Evolutionary conservation across 2,888 invertebrate species (phyloP), one percentile per base, ranked within the genome.

Genomic region (Helobdella robusta): DNA sequence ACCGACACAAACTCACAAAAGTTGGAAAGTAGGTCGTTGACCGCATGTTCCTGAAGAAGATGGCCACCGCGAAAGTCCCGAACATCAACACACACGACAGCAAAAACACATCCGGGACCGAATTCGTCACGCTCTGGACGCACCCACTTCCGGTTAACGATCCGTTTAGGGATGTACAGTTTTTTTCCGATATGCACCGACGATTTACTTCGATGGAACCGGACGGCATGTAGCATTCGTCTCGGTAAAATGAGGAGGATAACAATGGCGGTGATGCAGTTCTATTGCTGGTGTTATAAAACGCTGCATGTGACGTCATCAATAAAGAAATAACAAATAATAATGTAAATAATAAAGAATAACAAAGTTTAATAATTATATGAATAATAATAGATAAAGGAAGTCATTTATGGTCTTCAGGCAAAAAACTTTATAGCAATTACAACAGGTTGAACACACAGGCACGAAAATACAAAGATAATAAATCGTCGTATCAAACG

Each of bases 71-170:
- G 79, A 93, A 95, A 48, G 95, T 95, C 72, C 91, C 91, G 74
- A 89, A 78, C 80, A 93, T 93, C 68, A 94, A 83, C 70, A 94
- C 85, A 72, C 91, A 84, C 65, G 92, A 93, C 89, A 95, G 91
- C 68, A 94, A 85, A 82, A 89, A 92, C 70, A 93, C 89, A 80
- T 95, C 91, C 6, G 69, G 67, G 35, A 68, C 54, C 58, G 58
- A 25, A 11, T 67, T 36, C 1, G 46, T 46, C 6, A 60, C 65
- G 15, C 25, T 34, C 4, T n/a, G 28, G 11, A 50, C 48, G 44
- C 62, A 62, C 18, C 50, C 48, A 6, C 2, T 2, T 20, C 62
- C 62, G 3, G 15, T 8, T 6, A 48, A 20, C 8, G 3, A 18
- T n/a, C 62, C 62, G 8, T 48, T 28, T 8, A 50, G 23, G 2